A percentile compares a stretch with the other conserved stretches of the same genome.
phyloP scores from a whole-genome alignment of 2,888 invertebrate genomes.

The Pandemis corylana region DNA sequence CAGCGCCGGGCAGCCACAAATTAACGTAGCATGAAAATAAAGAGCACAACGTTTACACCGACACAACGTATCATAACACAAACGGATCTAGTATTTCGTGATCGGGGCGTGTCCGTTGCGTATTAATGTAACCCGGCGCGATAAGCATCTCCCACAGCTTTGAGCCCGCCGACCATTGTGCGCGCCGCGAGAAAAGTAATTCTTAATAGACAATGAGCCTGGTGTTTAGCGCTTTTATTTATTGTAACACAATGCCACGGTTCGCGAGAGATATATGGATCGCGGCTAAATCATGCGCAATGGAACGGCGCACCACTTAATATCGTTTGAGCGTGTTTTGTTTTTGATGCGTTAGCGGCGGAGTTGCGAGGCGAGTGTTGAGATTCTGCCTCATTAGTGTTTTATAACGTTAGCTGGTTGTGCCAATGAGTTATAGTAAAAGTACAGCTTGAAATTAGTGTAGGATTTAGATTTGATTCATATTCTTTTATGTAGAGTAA shows the following conservation, averaged over 20 bases:
- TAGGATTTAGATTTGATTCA: neutral
- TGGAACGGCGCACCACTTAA: conserved; percentile 45
- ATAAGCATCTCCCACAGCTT: conserved; percentile 73
- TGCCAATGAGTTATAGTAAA: neutral
- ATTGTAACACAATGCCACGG: conserved; percentile 75
- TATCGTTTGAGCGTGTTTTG: conserved; percentile 37
- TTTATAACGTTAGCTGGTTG: conserved; percentile 1
- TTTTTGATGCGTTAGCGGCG: conserved; percentile 36
- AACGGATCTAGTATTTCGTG: conserved; percentile 81
- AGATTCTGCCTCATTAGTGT: conserved; percentile 22
- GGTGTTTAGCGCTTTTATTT: conserved; percentile 81
- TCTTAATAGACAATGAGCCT: conserved; percentile 82
- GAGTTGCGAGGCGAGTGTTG: conserved; percentile 36
- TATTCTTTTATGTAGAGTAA: neutral
- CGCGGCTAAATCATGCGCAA: conserved; percentile 54
- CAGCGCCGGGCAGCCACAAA: conserved; percentile 43
- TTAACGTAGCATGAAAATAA: conserved; percentile 67
- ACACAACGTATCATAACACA: conserved; percentile 64
- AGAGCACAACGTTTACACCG: conserved; percentile 55
- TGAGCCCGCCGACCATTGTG: conserved; percentile 80
- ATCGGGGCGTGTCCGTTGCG: conserved; percentile 78
- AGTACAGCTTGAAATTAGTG: neutral
- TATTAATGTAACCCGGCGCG: conserved; percentile 75
- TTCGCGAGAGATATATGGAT: conserved; percentile 71
- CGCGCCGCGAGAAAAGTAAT: conserved; percentile 76